Base-by-base conservation (phyloP, 2,113 vertebrate species). In the Dasyornis broadbenti region DNA sequence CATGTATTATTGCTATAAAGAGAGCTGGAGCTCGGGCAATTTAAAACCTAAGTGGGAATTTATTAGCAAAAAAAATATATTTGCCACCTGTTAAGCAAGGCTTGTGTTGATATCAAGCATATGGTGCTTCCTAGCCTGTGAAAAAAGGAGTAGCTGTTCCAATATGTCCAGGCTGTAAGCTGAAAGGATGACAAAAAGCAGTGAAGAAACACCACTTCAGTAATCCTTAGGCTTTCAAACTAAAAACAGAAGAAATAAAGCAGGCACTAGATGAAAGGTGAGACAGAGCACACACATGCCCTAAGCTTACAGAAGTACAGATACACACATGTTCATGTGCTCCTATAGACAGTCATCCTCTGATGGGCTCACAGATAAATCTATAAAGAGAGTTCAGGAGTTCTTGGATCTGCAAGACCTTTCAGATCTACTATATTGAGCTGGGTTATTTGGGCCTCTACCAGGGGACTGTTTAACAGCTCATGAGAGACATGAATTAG, bases 121-220 rank as follows among this genome's bases (percentile, higher is more conserved):
- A 84, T 75, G 61, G 79, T 75, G 40, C 39, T 47, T 50, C 70
- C 37, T 42, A 86, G 54, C 18, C 56, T 9, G 66, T 86, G 89
- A 93, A 95, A 91, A 91, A 92, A 92, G 66, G 28, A 94, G 84
- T 88, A 88, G 71, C 72, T 94, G 81, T 72, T 94, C 49, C 50
- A 49, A n/a, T 10, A 22, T n/a, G 9, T 2, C 45, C 82, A 30
- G 57, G 18, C 71, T 81, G 56, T 42, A 52, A 80, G 21, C 64
- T 86, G 80, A 94, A 96, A 94, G 37, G 30, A 78, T 35, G 72
- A 56, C 56, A 90, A 78, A 86, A 95, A 93, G 8, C 64, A 53
- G n/a, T 39, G 64, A 92, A 90, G 86, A 86, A 95, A 73, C 50
- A 87, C 39, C 66, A 82, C 69, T 61, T 59, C 35, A n/a, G 49